These are phyloP conservation scores for Bucco capensis DNA, from an alignment of 2,113 vertebrate genomes.

Conservation along the genomic window DNA sequence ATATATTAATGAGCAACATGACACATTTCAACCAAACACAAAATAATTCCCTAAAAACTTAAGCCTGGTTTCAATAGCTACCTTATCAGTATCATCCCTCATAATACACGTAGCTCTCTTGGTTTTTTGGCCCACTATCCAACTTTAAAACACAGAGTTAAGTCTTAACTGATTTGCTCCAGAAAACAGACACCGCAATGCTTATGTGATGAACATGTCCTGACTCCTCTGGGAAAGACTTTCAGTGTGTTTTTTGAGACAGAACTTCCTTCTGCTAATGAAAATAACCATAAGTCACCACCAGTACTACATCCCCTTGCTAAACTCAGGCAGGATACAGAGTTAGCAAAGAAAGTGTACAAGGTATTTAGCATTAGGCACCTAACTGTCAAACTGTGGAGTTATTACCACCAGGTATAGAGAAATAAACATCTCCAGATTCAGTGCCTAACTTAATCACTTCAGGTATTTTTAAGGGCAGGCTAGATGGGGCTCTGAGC, in stretches of 20 bases:
- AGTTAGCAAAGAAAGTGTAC: not conserved
- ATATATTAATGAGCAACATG: not conserved
- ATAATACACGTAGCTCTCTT: not conserved
- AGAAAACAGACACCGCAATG: not conserved
- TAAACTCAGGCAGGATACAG: not conserved
- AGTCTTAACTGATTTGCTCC: not conserved
- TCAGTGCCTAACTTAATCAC: not conserved
- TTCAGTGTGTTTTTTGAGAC: not conserved
- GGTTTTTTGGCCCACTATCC: not conserved
- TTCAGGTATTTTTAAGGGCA: too few species aligned
- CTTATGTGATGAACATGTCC: not conserved
- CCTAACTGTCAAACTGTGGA: not conserved
- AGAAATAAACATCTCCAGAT: not conserved
- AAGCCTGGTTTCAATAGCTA: not conserved
- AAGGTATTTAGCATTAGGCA: not conserved
- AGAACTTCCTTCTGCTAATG: not conserved
- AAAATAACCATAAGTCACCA: not conserved
- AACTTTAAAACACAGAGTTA: conserved; percentile 8
- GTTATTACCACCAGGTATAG: not conserved
- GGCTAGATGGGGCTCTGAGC: too few species aligned
- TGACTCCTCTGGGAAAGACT: not conserved
- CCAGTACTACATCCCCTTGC: not conserved
- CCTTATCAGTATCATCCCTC: not conserved
- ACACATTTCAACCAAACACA: not conserved
- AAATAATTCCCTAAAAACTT: not conserved